Conservation (phyloP, 2,113 vertebrate genomes). For the Typhlomys cinereus region DNA sequence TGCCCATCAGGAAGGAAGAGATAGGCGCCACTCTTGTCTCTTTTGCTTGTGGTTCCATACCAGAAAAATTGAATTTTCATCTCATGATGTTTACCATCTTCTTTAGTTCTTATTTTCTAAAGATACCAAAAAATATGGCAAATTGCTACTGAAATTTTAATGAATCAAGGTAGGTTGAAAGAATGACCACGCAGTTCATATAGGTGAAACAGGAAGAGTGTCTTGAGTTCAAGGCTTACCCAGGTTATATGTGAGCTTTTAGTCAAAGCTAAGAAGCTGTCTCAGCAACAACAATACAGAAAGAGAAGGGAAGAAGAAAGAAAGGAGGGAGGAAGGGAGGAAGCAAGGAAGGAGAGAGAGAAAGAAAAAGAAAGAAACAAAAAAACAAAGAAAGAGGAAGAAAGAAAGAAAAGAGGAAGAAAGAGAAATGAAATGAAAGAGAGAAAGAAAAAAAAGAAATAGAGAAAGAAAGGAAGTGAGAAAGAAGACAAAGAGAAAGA, state of each 20-base stretch:
- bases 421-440: neutral
- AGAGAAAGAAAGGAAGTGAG: neutral
- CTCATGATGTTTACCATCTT: slow-evolving; percentile 84
- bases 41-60: slow-evolving; percentile 92
- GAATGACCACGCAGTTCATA: neutral
- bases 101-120: slow-evolving; percentile 89
- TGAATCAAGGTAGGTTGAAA: neutral
- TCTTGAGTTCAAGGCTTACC: neutral
- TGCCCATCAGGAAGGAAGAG: slow-evolving; percentile 93
- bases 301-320: neutral
- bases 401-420: neutral
- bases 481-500: neutral
- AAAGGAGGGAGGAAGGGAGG: too few relatives aligned
- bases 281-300: neutral
- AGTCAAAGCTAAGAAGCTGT: neutral
- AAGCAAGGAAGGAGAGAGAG: too few relatives aligned
- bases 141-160: slow-evolving; percentile 1
- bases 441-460: neutral
- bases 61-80: slow-evolving; percentile 91
- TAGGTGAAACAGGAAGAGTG: neutral
- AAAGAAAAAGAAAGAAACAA: neutral
- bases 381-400: neutral
- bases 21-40: slow-evolving; percentile 95
- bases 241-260: neutral
- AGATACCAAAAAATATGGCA: slow-evolving; percentile 3